phyloP scores from a whole-genome alignment of 1,140 invertebrate genomes.

The Polypedilum pembai region DNA sequence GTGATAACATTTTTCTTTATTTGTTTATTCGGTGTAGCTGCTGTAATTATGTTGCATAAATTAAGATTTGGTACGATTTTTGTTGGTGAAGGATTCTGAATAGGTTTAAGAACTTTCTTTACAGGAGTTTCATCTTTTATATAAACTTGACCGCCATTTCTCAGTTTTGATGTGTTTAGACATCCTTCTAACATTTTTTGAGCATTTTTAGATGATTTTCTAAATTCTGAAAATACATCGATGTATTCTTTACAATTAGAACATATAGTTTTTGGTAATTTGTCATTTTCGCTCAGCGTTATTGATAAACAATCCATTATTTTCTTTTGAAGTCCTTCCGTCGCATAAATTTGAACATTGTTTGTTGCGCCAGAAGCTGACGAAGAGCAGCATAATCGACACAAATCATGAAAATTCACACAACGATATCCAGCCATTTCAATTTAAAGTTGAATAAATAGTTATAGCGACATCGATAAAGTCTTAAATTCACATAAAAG shows the following conservation, averaged over 20 bases:
- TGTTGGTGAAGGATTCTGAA: slow-evolving; percentile 31
- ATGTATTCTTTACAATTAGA: slow-evolving; percentile 54
- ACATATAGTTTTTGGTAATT: slow-evolving; percentile 63
- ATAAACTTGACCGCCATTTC: slow-evolving; percentile 56
- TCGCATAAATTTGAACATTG: slow-evolving; percentile 54
- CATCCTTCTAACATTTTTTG: slow-evolving; percentile 60
- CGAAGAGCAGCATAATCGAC: slow-evolving; percentile 52
- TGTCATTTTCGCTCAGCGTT: slow-evolving; percentile 59
- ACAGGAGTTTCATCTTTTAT: slow-evolving; percentile 48
- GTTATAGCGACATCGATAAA: too few species aligned
- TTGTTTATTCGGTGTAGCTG: slow-evolving; percentile 36
- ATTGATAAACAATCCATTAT: slow-evolving; percentile 56
- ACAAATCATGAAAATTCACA: slow-evolving; percentile 63
- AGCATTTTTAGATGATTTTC: slow-evolving; percentile 56
- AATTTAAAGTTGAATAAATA: background rate
- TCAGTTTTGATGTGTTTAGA: slow-evolving; percentile 55
- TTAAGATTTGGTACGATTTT: slow-evolving; percentile 34
- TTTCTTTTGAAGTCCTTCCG: slow-evolving; percentile 56
- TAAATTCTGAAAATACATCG: slow-evolving; percentile 54
- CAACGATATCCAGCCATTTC: slow-evolving; percentile 56
- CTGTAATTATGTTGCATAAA: slow-evolving; percentile 35
- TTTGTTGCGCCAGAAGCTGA: slow-evolving; percentile 54
- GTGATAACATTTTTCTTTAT: background rate
- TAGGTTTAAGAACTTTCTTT: slow-evolving; percentile 34
- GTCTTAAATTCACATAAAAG: too few species aligned